These are phyloP conservation scores for Drosophila erecta DNA, from an alignment of 1,140 invertebrate species.

Conservation along the genomic window DNA sequence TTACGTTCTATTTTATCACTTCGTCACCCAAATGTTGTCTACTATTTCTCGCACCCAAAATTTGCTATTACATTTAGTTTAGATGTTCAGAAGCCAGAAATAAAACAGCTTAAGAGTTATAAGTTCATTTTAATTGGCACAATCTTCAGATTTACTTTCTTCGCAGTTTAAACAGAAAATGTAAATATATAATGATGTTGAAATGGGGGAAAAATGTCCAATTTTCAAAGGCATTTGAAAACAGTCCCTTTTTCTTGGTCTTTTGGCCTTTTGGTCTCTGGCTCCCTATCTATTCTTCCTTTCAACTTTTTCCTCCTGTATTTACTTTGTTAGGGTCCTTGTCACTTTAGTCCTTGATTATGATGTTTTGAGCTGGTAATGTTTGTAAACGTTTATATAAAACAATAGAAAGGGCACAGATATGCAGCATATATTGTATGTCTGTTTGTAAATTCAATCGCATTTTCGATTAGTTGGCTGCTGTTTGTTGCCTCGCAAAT, in stretches of 20 bases:
- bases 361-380: conserved; percentile 16
- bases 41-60: neutral
- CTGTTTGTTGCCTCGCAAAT: conserved; percentile 13
- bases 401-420: conserved; percentile 2
- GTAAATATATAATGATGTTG: neutral
- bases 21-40: conserved; percentile 35
- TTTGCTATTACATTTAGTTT: no score
- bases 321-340: neutral
- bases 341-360: conserved; percentile 7
- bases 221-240: neutral
- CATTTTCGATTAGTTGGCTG: neutral
- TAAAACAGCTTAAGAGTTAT: no score
- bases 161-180: neutral
- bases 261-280: no score
- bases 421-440: neutral
- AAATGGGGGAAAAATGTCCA: neutral
- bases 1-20: conserved; percentile 44
- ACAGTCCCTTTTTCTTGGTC: conserved; percentile 6
- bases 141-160: neutral
- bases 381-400: neutral
- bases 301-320: neutral
- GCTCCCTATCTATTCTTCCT: neutral
- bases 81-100: no score
- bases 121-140: neutral
- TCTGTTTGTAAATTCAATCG: conserved; percentile 4